A percentile compares a stretch with the other conserved stretches of the same genome.
Conservation (phyloP, 1,140 invertebrate genomes). For the Zaprionus davidi region DNA sequence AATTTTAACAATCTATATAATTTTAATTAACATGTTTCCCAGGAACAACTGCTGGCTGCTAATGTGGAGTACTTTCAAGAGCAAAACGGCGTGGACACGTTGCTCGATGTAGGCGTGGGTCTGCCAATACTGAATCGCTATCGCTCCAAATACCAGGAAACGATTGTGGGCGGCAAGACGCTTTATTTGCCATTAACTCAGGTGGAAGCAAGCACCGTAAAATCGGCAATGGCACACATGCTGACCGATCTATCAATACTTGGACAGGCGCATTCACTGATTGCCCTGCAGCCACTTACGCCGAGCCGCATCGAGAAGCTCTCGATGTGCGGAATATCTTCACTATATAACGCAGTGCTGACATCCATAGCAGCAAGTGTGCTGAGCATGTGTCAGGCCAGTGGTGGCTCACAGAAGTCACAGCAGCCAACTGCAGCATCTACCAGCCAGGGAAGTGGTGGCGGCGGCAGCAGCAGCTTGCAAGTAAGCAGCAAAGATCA, state of each 20-base stretch:
- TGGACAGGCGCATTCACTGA: slow-evolving; percentile 92
- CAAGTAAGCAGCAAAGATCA: slow-evolving; percentile 56
- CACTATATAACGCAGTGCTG: slow-evolving; percentile 91
- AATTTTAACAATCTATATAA: too few species aligned
- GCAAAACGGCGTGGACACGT: slow-evolving; percentile 74
- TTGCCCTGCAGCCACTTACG: slow-evolving; percentile 92
- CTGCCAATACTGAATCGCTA: slow-evolving; percentile 79
- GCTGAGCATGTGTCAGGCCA: slow-evolving; percentile 81
- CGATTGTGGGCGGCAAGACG: slow-evolving; percentile 65
- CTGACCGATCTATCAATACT: slow-evolving; percentile 93
- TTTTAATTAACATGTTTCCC: not conserved
- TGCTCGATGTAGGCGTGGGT: slow-evolving; percentile 71
- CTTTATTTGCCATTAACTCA: slow-evolving; percentile 77
- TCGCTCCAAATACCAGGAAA: slow-evolving; percentile 74
- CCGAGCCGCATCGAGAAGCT: slow-evolving; percentile 92
- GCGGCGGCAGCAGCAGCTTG: slow-evolving; percentile 28
- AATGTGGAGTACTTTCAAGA: slow-evolving; percentile 86
- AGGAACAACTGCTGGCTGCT: slow-evolving; percentile 86
- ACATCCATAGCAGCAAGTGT: slow-evolving; percentile 87
- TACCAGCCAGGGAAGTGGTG: slow-evolving; percentile 49
- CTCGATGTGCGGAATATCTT: slow-evolving; percentile 90
- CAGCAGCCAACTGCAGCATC: slow-evolving; percentile 51
- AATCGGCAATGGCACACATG: slow-evolving; percentile 86
- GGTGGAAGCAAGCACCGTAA: slow-evolving; percentile 71
- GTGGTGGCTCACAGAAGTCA: slow-evolving; percentile 71